Evolutionary conservation across 2,888 invertebrate genomes (phyloP).

Genomic region (Phania funesta): DNA sequence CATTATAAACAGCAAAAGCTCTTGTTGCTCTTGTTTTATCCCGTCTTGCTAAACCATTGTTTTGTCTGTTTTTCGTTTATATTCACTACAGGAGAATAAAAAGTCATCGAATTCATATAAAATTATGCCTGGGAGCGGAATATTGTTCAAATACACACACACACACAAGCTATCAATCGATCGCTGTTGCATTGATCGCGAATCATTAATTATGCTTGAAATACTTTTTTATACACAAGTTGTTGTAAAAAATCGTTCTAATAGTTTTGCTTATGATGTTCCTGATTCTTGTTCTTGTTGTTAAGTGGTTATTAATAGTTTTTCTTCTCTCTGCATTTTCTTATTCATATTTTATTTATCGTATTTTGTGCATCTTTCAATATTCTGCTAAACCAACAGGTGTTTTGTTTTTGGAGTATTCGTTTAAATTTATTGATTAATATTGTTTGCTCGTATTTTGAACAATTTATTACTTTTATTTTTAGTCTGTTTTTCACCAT

Average conservation of each 20-base stretch:
- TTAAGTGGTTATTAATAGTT: constrained; percentile 37
- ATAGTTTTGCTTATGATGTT: constrained; percentile 37
- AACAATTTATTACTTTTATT: constrained; percentile 37
- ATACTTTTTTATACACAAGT: constrained; percentile 51
- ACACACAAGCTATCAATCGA: constrained; percentile 63
- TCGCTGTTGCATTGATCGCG: constrained; percentile 73
- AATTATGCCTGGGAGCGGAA: constrained; percentile 40
- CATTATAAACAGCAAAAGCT: constrained; percentile 56
- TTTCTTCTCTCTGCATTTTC: neutral
- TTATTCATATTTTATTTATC: neutral
- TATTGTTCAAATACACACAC: neutral
- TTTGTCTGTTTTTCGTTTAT: neutral
- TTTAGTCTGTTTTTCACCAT: constrained; percentile 26
- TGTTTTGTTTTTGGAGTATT: constrained; percentile 19
- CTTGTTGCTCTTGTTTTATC: neutral
- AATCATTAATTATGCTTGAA: constrained; percentile 76
- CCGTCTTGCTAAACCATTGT: neutral
- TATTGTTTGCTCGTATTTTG: constrained; percentile 36
- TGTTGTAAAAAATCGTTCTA: constrained; percentile 39
- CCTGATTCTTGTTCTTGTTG: constrained; percentile 41
- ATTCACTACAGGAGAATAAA: neutral
- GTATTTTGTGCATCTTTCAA: constrained; percentile 5
- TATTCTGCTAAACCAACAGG: constrained; percentile 51
- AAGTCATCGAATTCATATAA: neutral
- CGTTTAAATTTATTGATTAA: constrained; percentile 34